Percentiles rank a stretch among this genome's conserved stretches.
These are phyloP conservation scores for Betta splendens DNA, from an alignment of 2,797 vertebrate genomes.

Conservation along the genomic window DNA sequence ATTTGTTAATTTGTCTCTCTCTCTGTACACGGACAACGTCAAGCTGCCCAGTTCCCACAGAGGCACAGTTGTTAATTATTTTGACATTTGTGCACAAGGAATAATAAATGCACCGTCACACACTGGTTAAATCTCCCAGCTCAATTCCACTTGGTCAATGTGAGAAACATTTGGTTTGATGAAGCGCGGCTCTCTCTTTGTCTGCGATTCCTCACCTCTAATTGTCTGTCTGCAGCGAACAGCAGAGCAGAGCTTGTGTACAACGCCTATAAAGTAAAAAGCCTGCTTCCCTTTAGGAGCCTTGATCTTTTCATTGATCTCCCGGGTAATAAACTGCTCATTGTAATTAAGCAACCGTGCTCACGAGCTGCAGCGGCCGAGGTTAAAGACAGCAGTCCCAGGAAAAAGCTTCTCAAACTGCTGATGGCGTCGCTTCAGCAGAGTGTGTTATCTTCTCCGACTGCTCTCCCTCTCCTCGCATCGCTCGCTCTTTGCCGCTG, in stretches of 20 bases:
- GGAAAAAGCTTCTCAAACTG: slow-evolving; percentile 59
- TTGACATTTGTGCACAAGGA: slow-evolving; percentile 19
- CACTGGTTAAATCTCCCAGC: slow-evolving; percentile 30
- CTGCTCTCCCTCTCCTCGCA: slow-evolving; percentile 1
- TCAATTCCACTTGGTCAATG: slow-evolving; percentile 13
- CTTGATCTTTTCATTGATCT: slow-evolving; percentile 78
- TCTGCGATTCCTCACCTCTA: slow-evolving; percentile 32
- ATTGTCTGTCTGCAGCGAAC: slow-evolving; percentile 59
- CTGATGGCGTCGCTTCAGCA: slow-evolving; percentile 63
- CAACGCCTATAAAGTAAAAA: slow-evolving; percentile 55
- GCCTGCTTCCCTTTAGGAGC: slow-evolving; percentile 56
- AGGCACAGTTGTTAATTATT: slow-evolving; percentile 7
- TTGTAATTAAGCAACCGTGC: slow-evolving; percentile 75
- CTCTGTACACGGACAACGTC: slow-evolving; percentile 12
- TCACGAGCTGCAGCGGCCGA: slow-evolving; percentile 41
- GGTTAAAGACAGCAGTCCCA: slow-evolving; percentile 53
- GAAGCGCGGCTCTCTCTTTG: slow-evolving; percentile 24
- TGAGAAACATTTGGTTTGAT: slow-evolving; percentile 37
- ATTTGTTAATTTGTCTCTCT: slow-evolving; percentile 14
- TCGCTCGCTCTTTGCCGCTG: slow-evolving; percentile 15
- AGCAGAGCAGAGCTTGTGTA: slow-evolving; percentile 49
- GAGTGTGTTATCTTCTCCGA: slow-evolving; percentile 17
- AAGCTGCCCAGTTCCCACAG: slow-evolving; percentile 7
- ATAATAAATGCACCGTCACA: slow-evolving; percentile 13
- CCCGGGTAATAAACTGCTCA: slow-evolving; percentile 72